Conservation (phyloP, 2,113 vertebrate genomes). For the rat (Rattus norvegicus) region DNA sequence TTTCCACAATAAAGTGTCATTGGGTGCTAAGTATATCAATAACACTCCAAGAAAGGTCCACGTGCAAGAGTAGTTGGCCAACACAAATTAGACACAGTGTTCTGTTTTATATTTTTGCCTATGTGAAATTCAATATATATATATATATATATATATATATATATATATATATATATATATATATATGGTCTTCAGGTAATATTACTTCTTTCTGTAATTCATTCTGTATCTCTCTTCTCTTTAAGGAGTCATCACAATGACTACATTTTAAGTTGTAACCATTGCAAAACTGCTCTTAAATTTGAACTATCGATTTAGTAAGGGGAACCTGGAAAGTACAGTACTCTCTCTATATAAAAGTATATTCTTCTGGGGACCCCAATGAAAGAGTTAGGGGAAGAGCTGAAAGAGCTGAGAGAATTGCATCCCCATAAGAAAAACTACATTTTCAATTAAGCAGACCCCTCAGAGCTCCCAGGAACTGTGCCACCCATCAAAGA, state of each 20-base stretch:
- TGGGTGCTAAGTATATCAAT: not conserved
- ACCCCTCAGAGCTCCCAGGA: too few relatives aligned
- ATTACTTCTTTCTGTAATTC: not conserved
- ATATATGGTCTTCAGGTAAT: not conserved
- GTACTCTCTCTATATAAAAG: not conserved
- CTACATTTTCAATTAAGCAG: not conserved
- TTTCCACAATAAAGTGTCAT: not conserved
- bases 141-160: too few relatives aligned
- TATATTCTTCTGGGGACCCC: not conserved
- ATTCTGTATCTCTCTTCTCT: not conserved
- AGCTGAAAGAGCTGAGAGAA: too few relatives aligned
- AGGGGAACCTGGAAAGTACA: not conserved
- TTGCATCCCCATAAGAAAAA: too few relatives aligned
- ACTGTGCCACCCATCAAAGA: too few relatives aligned
- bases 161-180: too few relatives aligned
- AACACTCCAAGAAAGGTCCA: not conserved
- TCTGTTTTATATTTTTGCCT: not conserved
- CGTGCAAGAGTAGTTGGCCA: not conserved
- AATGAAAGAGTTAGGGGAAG: too few relatives aligned
- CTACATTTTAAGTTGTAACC: not conserved
- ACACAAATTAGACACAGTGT: not conserved
- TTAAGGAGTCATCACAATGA: not conserved
- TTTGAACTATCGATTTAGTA: not conserved
- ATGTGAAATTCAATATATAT: not conserved
- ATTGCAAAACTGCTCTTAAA: not conserved